Base-by-base conservation (phyloP, 2,113 vertebrate species). In the Salvelinus alpinus region DNA sequence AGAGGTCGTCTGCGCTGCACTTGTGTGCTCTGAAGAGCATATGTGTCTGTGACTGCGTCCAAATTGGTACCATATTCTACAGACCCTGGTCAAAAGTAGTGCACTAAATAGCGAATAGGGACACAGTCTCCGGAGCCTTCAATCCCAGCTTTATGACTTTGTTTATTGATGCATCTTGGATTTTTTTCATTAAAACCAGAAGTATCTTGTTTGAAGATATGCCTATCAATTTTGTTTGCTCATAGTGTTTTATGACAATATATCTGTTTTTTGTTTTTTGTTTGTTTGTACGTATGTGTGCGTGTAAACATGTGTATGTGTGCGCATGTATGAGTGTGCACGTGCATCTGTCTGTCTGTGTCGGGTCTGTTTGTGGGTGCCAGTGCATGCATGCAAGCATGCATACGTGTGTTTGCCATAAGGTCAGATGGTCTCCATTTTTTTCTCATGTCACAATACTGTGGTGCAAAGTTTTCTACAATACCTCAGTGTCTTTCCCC, bases 21-120 rank as follows among this genome's bases (percentile, higher is more conserved):
- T 22, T 59, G 62, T 67, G 67, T 24, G 22, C 80, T 88, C 82
- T 81, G 77, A 77, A 80, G 84, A 87, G 77, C 83, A 71, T 47
- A 18, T 48, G 22, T 13, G 72, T 59, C 16, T 54, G 51, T 44
- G 9, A 3, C 38, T 44, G 38, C 9, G 9, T 44, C 38, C 38
- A 44, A 44, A 44, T 11, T 44, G 38, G 9, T 2, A 44, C 38
- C 38, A 44, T 44, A 44, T 44, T 44, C 38, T 11, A 44, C 9
- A 44, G 51, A 54, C 16, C 16, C 51, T 54, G 14, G 51, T 54
- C 51, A 18, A 18, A 54, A 54, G 51, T 16, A 18, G 51, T 54
- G 51, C 51, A 18, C 51, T 5, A 54, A 16, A 54, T 54, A 18
- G 12, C 51, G 2, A 44, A 44, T 5, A 14, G 16, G 51, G 51